phyloP scores from a whole-genome alignment of 2,888 invertebrate genomes.

The Ptilodon capucinus region DNA sequence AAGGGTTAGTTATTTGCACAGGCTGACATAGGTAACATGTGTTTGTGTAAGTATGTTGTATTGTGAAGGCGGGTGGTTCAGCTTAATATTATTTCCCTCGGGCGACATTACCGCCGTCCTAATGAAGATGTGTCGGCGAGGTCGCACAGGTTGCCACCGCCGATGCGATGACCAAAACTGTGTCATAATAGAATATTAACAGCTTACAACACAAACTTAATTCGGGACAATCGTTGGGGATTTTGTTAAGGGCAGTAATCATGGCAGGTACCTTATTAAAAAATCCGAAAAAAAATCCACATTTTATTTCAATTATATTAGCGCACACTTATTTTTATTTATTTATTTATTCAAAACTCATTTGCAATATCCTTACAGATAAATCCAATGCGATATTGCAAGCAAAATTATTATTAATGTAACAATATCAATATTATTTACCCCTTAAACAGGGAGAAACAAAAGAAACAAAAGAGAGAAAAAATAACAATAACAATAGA shows the following conservation, averaged over 20 bases:
- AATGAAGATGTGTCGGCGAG: constrained; percentile 69
- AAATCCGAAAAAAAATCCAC: too few relatives aligned
- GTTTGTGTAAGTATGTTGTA: constrained; percentile 24
- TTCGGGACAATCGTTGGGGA: neutral
- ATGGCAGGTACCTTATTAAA: too few relatives aligned
- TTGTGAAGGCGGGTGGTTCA: constrained; percentile 26
- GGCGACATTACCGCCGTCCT: constrained; percentile 57
- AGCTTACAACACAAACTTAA: constrained; percentile 26
- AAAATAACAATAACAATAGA: too few relatives aligned
- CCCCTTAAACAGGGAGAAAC: too few relatives aligned
- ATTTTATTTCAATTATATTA: too few relatives aligned
- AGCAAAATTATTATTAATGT: too few relatives aligned
- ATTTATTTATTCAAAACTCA: too few relatives aligned
- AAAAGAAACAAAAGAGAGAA: too few relatives aligned
- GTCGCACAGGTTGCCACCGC: constrained; percentile 45
- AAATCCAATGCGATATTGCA: too few relatives aligned
- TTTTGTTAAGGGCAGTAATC: neutral
- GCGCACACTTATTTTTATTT: too few relatives aligned
- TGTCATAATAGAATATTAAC: constrained; percentile 39
- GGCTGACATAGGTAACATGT: neutral
- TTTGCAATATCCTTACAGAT: too few relatives aligned
- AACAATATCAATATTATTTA: too few relatives aligned
- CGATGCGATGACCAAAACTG: constrained; percentile 38
- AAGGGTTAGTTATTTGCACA: neutral
- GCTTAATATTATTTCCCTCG: constrained; percentile 57